Evolutionary conservation across 2,797 vertebrate species (phyloP).

Genomic region (Anolis apletophallus): DNA sequence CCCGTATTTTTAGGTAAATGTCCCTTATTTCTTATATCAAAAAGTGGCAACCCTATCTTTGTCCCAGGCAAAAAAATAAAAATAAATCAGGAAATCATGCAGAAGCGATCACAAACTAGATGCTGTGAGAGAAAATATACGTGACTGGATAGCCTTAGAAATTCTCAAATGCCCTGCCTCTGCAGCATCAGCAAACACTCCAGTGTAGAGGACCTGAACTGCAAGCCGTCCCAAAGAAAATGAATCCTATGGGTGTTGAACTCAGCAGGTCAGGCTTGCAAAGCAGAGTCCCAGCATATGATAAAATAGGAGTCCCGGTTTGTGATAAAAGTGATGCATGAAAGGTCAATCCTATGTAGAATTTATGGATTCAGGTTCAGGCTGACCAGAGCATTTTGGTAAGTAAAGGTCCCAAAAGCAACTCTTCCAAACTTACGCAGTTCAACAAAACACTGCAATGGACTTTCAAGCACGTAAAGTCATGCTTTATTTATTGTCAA

Average conservation of each 20-base stretch:
- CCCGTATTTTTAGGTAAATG: too few species aligned
- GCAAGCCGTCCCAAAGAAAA: neutral
- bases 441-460: neutral
- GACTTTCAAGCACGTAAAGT: neutral
- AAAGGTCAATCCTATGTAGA: neutral
- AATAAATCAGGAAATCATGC: neutral
- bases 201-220: too few species aligned
- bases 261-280: neutral
- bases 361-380: too few species aligned
- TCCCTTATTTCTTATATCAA: too few species aligned
- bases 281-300: neutral
- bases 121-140: neutral
- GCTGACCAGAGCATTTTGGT: too few species aligned
- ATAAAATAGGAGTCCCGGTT: neutral
- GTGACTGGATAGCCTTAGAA: too few species aligned
- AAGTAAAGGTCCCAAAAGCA: too few species aligned
- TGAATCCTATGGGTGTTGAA: neutral
- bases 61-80: neutral
- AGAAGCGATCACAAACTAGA: neutral
- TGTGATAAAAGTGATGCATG: neutral
- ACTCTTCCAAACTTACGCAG: too few species aligned
- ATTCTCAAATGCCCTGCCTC: too few species aligned
- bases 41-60: too few species aligned
- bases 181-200: too few species aligned
- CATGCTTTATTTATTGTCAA: neutral